Base-by-base conservation (phyloP, 2,888 invertebrate species). In the Himalopsyche anomala region DNA sequence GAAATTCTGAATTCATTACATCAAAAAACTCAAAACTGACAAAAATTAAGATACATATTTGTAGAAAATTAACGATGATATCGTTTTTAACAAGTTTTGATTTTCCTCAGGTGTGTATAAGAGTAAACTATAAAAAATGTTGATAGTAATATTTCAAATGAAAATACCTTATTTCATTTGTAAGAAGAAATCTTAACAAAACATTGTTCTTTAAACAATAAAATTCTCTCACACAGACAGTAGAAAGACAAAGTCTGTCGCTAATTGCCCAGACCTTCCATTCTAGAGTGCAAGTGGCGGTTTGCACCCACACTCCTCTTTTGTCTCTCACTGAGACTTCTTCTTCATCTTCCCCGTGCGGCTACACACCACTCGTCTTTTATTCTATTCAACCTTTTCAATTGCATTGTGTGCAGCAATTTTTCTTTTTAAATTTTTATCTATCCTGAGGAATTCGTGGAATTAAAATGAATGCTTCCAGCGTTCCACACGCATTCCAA, bases 201-300 rank as follows among this genome's bases (percentile, higher is more conserved):
- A 51, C 51, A 51, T 51, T 51, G 51, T 51, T 9, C 8, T 15
- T 51, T 51, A 15, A 51, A 62, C n/a, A 62, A 62, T 28, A 62
- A 62, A 62, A 19, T 0, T 62, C 8, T 62, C 28, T 62, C 8
- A 3, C 62, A 4, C 28, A 8, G 28, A 62, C 62, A 6, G 62
- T 15, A 8, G 8, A 62, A 62, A 19, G 62, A 62, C 62, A 62
- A 62, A 62, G 62, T 62, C 62, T 62, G 62, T 17, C 19, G 19
- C 19, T 62, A 62, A 62, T 62, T 62, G 62, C 19, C 19, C 12
- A n/a, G 28, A 28, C 62, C 19, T 19, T 19, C 62, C 62, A n/a
- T 19, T 62, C 8, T 62, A 62, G 19, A 62, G 62, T 62, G 62
- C 62, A 62, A 62, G 62, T 62, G 62, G 62, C 62, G 62, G 62